Percentiles rank a stretch among this genome's conserved stretches.
These are phyloP conservation scores for Notarius quadriscutis DNA, from an alignment of 2,113 vertebrate species.

Conservation along the genomic window DNA sequence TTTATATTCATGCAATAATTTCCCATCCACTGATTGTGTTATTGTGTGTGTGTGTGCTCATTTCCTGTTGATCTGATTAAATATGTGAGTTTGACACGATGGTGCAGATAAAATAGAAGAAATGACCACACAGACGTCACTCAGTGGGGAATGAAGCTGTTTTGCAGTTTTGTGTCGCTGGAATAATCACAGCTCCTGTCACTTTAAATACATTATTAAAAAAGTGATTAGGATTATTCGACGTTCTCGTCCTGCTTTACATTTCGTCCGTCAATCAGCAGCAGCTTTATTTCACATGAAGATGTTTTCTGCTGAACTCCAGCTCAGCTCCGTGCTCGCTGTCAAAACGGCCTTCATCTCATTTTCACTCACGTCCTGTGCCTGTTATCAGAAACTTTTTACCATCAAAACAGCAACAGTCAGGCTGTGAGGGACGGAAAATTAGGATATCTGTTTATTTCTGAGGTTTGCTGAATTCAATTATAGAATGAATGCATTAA, in stretches of 20 bases:
- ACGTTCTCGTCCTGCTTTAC: slow-evolving; percentile 94
- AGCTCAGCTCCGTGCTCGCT: background rate
- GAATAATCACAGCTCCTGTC: slow-evolving; percentile 94
- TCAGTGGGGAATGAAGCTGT: slow-evolving; percentile 97
- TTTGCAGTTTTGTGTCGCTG: slow-evolving; percentile 89
- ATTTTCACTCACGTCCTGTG: background rate
- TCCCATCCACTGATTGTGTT: slow-evolving; percentile 64
- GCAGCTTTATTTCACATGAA: slow-evolving; percentile 86
- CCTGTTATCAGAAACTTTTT: background rate
- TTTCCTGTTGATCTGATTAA: slow-evolving; percentile 89
- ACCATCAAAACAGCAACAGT: background rate
- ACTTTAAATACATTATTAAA: slow-evolving; percentile 87
- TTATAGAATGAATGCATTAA: background rate
- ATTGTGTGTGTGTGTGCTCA: slow-evolving; percentile 67
- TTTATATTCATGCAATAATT: slow-evolving; percentile 77
- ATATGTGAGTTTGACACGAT: slow-evolving; percentile 82
- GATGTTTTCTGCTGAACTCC: background rate
- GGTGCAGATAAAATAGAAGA: slow-evolving; percentile 83
- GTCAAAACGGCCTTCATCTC: background rate
- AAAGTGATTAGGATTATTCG: slow-evolving; percentile 89
- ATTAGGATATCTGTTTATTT: background rate
- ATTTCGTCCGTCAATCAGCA: slow-evolving; percentile 89
- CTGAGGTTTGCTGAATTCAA: background rate
- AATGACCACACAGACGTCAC: slow-evolving; percentile 86
- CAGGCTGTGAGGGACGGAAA: background rate